Percentiles rank a stretch among this genome's conserved stretches.
These are phyloP conservation scores for Phaethornis superciliosus DNA, from an alignment of 2,113 vertebrate genomes.

Conservation along the genomic window DNA sequence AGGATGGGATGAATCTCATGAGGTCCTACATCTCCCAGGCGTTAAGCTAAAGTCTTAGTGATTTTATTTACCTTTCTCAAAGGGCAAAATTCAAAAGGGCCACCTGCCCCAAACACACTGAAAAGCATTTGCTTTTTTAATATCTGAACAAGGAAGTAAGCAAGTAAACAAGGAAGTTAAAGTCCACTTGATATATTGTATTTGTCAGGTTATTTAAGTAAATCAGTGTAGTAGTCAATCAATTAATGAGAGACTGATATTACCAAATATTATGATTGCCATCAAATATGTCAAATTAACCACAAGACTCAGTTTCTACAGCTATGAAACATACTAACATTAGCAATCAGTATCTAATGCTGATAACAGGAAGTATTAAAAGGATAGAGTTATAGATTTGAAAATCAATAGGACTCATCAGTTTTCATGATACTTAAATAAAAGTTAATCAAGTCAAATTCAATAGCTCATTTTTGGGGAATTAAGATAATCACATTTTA, in stretches of 20 bases:
- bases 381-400: neutral
- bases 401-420: neutral
- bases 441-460: conserved; percentile 10
- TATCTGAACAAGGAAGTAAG: neutral
- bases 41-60: neutral
- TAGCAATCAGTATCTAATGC: neutral
- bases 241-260: conserved; percentile 2
- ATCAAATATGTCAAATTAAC: conserved; percentile 1
- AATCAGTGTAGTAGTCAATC: conserved; percentile 2
- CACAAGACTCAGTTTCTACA: neutral
- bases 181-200: neutral
- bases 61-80: neutral
- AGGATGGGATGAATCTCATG: neutral
- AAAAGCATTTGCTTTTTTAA: neutral
- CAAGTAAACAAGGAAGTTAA: neutral
- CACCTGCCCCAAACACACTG: neutral
- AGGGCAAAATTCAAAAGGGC: neutral
- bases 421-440: conserved; percentile 29
- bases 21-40: neutral
- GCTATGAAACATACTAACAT: neutral
- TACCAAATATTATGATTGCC: neutral
- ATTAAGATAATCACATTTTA: neutral
- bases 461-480: neutral
- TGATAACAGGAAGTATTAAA: conserved; percentile 1
- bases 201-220: conserved; percentile 31